These are phyloP conservation scores for Phodopus roborovskii DNA, from an alignment of 2,113 vertebrate species.

Conservation along the genomic window DNA sequence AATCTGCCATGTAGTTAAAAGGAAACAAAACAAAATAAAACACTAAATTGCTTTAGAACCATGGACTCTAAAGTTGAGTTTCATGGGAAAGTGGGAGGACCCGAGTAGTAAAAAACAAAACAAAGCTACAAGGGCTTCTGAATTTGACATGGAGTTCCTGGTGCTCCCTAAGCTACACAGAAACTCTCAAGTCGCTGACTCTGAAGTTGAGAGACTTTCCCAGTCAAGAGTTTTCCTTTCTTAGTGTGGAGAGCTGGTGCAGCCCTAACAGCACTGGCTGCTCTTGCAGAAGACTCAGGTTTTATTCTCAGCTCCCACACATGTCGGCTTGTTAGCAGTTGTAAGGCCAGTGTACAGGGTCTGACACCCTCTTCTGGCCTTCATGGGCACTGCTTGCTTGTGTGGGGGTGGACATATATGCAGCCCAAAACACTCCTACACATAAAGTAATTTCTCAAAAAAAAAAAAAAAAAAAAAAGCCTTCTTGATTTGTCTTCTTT, in stretches of 20 bases:
- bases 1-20: neutral
- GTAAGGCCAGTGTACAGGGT: neutral
- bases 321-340: neutral
- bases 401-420: neutral
- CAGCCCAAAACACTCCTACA: neutral
- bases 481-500: neutral
- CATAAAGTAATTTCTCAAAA: neutral
- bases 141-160: neutral
- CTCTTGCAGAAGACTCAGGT: neutral
- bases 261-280: neutral
- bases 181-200: neutral
- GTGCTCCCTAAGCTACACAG: neutral
- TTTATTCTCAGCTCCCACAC: neutral
- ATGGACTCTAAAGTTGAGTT: neutral
- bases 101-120: neutral
- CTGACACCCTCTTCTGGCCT: neutral
- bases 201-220: constrained; percentile 19
- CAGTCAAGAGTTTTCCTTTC: neutral
- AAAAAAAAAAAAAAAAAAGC: neutral
- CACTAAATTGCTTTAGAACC: neutral
- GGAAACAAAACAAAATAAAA: neutral
- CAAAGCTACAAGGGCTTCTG: neutral
- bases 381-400: neutral
- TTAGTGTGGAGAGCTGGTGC: neutral
- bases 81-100: neutral